Evolutionary conservation across 2,797 vertebrate species (phyloP), one percentile per base, ranked within the genome.

Genomic region (Scarus forsteni): DNA sequence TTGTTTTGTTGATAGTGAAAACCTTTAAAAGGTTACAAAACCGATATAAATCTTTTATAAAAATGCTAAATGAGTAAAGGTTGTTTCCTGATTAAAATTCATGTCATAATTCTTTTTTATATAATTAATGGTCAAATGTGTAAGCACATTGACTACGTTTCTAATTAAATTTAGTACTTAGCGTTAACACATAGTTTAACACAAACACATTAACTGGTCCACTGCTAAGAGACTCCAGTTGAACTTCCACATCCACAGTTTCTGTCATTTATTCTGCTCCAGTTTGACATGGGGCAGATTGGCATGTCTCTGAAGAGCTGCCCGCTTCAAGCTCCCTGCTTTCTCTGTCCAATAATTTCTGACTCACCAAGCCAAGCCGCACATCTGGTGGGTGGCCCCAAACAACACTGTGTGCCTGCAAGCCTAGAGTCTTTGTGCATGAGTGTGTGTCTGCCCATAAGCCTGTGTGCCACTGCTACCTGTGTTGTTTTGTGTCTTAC

Each of bases 321-420:
- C 66, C 76, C 42, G 27, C 60, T 54, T 39, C 43, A 56, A 61
- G 54, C 73, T 70, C 74, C 56, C 62, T 49, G 55, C 70, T 64
- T 63, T 69, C 73, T 62, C 73, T 66, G 65, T 79, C 81, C 75
- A 68, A 71, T 75, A n/a, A 78, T 75, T 80, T 81, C 60, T 71
- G 59, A 89, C 79, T 75, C 73, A 45, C 43, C 38, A 61, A 53
- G 83, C 83, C 83, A 87, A 73, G 73, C 49, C 9, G 63, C 86
- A 84, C 88, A 89, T 90, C 89, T 90, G 88, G 60, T 79, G 60
- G 71, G 66, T 68, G 75, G 79, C 77, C 75, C 74, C 58, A 60
- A 60, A 77, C 68, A 69, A 75, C 73, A 72, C 10, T 56, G 72
- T 58, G 66, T 67, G 69, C 18, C 49, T 57, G 73, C 12, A 18